These are phyloP conservation scores for Scaptomyza graminum DNA, from an alignment of 1,140 invertebrate species.

Conservation along the genomic window DNA sequence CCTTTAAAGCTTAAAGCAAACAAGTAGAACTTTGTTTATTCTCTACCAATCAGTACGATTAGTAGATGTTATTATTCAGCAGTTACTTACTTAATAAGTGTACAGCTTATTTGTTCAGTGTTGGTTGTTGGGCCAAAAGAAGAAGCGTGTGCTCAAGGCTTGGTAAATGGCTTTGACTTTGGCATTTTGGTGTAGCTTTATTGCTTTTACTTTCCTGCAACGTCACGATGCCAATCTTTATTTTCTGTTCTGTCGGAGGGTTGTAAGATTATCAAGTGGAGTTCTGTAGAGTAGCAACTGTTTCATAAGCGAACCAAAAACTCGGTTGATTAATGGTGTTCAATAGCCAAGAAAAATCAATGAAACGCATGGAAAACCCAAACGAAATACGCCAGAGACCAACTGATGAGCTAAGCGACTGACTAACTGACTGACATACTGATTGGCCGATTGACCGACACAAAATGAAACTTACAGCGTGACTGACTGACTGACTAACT, in stretches of 20 bases:
- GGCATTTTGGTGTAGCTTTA: slow-evolving; percentile 26
- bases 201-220: slow-evolving; percentile 33
- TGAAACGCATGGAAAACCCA: slow-evolving; percentile 43
- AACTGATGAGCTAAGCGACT: slow-evolving; percentile 30
- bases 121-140: not conserved
- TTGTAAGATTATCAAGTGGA: slow-evolving; percentile 20
- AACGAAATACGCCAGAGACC: slow-evolving; percentile 5
- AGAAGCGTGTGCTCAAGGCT: slow-evolving; percentile 1
- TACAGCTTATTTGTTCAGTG: no score
- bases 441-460: slow-evolving; percentile 30
- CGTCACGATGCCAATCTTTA: slow-evolving; percentile 23
- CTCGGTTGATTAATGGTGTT: slow-evolving; percentile 40
- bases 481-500: slow-evolving; percentile 42
- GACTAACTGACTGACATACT: slow-evolving; percentile 33
- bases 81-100: no score
- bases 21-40: no score
- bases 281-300: slow-evolving; percentile 21
- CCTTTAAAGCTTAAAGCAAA: no score
- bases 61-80: no score
- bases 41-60: no score
- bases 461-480: slow-evolving; percentile 17
- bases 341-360: slow-evolving; percentile 57
- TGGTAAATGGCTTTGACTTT: slow-evolving; percentile 37
- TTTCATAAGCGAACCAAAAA: slow-evolving; percentile 12
- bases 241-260: no score